Conservation (phyloP, 2,888 invertebrate genomes). For the Archaeoteleia sp. region DNA sequence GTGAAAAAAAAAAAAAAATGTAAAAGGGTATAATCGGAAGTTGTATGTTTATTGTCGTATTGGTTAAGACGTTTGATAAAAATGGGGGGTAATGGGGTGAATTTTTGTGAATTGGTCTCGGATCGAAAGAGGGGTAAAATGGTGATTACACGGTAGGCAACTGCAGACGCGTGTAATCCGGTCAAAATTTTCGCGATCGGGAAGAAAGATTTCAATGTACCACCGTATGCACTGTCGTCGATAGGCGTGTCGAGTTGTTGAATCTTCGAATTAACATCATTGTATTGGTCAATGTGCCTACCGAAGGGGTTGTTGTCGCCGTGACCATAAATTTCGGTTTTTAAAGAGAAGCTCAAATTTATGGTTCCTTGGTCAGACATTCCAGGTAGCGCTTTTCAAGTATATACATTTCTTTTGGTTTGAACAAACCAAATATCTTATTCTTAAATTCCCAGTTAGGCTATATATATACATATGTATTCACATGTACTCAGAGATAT, state of each 20-base stretch:
- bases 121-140: slow-evolving; percentile 58
- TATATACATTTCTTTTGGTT: no score
- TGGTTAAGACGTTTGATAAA: slow-evolving; percentile 26
- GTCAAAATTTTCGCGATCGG: slow-evolving; percentile 36
- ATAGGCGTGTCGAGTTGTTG: slow-evolving; percentile 37
- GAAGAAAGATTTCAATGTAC: slow-evolving; percentile 28
- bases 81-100: slow-evolving; percentile 44
- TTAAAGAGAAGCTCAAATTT: no score
- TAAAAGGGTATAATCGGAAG: slow-evolving; percentile 50
- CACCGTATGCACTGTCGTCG: slow-evolving; percentile 54
- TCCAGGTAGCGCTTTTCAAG: no score
- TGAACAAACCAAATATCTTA: slow-evolving; percentile 7
- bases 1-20: slow-evolving; percentile 35
- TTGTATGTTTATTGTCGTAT: slow-evolving; percentile 39
- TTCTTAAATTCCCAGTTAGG: slow-evolving; percentile 38
- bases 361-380: no score
- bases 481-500: no score
- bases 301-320: no score
- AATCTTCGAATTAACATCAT: slow-evolving; percentile 2
- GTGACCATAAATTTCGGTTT: no score
- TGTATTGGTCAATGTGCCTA: no score
- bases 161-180: slow-evolving; percentile 17
- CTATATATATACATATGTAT: slow-evolving; percentile 23
- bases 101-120: slow-evolving; percentile 52
- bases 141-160: slow-evolving; percentile 1